Evolutionary conservation across 2,113 vertebrate genomes (phyloP).

Genomic region (Ornithorhynchus anatinus): DNA sequence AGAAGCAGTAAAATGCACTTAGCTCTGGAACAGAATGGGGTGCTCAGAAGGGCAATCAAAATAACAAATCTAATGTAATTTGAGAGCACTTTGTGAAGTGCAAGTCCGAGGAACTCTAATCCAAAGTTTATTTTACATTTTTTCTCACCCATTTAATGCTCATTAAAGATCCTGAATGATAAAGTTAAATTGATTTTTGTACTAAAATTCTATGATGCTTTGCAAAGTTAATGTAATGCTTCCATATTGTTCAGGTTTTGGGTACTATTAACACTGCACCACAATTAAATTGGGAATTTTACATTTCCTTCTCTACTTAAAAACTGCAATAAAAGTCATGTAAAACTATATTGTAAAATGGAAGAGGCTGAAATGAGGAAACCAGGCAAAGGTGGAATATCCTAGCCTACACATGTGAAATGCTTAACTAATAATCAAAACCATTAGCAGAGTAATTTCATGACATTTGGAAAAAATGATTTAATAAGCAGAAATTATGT

Average conservation of each 20-base stretch:
- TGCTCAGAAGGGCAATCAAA: neutral
- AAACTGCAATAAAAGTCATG: neutral
- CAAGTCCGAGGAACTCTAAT: neutral
- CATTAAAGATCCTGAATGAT: slow-evolving; percentile 38
- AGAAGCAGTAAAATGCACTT: neutral
- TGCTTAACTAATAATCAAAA: neutral
- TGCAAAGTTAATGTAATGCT: slow-evolving; percentile 25
- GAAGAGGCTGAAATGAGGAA: neutral
- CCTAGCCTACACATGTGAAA: neutral
- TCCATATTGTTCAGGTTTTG: slow-evolving; percentile 43
- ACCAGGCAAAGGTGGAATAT: neutral
- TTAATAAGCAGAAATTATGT: too few relatives aligned
- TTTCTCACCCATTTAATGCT: slow-evolving; percentile 26
- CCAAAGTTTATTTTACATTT: slow-evolving; percentile 27
- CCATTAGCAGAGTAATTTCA: neutral
- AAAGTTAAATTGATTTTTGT: slow-evolving; percentile 41
- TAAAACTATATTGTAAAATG: neutral
- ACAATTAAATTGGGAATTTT: neutral
- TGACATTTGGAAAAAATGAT: too few relatives aligned
- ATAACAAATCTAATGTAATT: neutral
- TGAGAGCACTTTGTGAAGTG: slow-evolving; percentile 2
- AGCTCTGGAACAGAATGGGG: neutral
- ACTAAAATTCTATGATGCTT: slow-evolving; percentile 54
- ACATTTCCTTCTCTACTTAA: slow-evolving; percentile 12
- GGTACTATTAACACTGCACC: slow-evolving; percentile 4